Evolutionary conservation across 2,797 vertebrate genomes (phyloP).

Genomic region (Synaphobranchus kaupii): DNA sequence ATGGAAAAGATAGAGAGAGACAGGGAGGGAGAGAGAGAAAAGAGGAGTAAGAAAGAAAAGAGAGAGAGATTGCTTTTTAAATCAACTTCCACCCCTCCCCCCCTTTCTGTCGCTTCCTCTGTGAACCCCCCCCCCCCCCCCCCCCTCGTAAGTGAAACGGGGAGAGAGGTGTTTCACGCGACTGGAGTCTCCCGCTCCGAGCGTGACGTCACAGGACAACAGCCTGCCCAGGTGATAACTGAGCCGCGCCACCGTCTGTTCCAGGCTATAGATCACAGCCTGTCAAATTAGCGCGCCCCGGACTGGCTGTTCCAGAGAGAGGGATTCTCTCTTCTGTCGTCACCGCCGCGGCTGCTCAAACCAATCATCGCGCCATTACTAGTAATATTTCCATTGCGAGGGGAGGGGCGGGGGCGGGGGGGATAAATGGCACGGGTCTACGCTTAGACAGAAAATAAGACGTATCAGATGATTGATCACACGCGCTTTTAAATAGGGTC

Average conservation of each 20-base stretch:
- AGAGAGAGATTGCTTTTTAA: constrained; percentile 10
- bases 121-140: not conserved
- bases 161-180: not conserved
- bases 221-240: not conserved
- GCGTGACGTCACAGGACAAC: not conserved
- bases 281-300: not conserved
- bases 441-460: not conserved
- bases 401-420: not conserved
- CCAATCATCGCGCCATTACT: not conserved
- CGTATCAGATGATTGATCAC: not conserved
- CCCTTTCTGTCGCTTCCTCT: not conserved
- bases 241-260: not conserved
- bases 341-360: not conserved
- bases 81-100: not conserved
- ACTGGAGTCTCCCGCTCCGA: not conserved
- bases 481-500: not conserved
- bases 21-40: not conserved
- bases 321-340: not conserved
- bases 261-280: not conserved
- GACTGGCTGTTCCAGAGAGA: not conserved
- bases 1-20: not conserved
- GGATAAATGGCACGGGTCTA: not conserved
- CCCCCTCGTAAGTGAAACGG: not conserved
- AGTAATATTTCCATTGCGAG: not conserved
- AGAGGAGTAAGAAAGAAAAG: not conserved